These are phyloP conservation scores for Arizona elegans DNA, from an alignment of 2,113 vertebrate species.

Conservation along the genomic window DNA sequence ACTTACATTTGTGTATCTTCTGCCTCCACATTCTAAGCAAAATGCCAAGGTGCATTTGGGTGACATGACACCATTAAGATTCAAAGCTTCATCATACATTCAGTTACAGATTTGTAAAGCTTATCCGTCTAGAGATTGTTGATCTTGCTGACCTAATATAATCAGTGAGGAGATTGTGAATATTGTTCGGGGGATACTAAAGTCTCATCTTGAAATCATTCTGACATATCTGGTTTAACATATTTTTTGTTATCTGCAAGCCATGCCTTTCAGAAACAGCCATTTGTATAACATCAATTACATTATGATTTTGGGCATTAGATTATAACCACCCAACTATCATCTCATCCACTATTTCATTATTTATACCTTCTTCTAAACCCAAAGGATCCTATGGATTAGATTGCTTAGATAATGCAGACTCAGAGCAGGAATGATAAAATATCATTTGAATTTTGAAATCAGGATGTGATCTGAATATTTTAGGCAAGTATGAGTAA, in stretches of 20 bases:
- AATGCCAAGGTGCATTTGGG: slow-evolving; percentile 32
- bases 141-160: background rate
- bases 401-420: background rate
- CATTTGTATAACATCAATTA: background rate
- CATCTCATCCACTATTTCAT: background rate
- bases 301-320: slow-evolving; percentile 8
- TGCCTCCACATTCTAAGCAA: slow-evolving; percentile 7
- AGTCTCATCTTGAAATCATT: background rate
- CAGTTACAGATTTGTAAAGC: slow-evolving; percentile 19
- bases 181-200: background rate
- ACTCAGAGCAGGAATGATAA: background rate
- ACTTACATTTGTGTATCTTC: background rate
- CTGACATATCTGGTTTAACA: slow-evolving; percentile 9
- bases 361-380: background rate
- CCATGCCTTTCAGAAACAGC: background rate
- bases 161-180: slow-evolving; percentile 1
- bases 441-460: background rate
- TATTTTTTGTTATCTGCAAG: background rate
- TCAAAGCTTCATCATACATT: slow-evolving; percentile 6
- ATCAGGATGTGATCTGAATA: background rate
- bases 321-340: background rate
- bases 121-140: background rate
- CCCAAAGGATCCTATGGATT: background rate
- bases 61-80: slow-evolving; percentile 28
- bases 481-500: background rate